Base-by-base conservation (phyloP, 2,888 invertebrate species). In the Phlogophora meticulosa region DNA sequence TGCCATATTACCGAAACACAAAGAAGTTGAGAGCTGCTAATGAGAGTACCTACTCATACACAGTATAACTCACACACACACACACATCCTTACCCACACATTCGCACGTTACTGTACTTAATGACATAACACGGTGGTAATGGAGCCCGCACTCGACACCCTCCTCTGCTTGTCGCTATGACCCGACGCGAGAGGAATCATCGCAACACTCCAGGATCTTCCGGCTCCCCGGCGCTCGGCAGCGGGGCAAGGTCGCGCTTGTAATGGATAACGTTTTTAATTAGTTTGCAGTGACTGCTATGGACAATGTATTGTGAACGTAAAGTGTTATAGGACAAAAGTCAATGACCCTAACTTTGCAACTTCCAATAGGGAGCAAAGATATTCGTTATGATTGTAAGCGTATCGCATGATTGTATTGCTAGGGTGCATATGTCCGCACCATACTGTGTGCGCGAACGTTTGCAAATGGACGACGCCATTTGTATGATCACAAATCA, bases 231-330 rank as follows among this genome's bases (percentile, higher is more conserved):
- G 11, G 17, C 28, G 7, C 11, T 9, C 9, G 52, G 28, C 43
- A 22, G 38, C 9, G 17, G 17, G 11, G n/a, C 32, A 20, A 43
- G n/a, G 40, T 34, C 20, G 24, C 40, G n/a, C 24, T 28, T 5
- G 17, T 34, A 38, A 40, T 46, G 28, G 38, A 72, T 72, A 72
- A n/a, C n/a, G n/a, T n/a, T 68, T 68, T 61, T 45, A 68, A 68
- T 68, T 68, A 68, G 49, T 68, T 68, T 63, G 34, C 45, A 45
- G 49, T 43, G 64, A 40, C 61, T 49, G 49, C 22, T 62, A 22
- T 20, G 22, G 38, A 45, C 17, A 63, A 68, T n/a, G n/a, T n/a
- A 36, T 63, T 64, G 28, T 72, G 13, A 51, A 34, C 32, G 72
- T 38, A 45, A 43, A 51, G 49, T 68, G 28, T 60, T 60, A 42